Evolutionary conservation across 2,797 vertebrate species (phyloP), one percentile per base, ranked within the genome.

Genomic region (Chaetophractus vellerosus): DNA sequence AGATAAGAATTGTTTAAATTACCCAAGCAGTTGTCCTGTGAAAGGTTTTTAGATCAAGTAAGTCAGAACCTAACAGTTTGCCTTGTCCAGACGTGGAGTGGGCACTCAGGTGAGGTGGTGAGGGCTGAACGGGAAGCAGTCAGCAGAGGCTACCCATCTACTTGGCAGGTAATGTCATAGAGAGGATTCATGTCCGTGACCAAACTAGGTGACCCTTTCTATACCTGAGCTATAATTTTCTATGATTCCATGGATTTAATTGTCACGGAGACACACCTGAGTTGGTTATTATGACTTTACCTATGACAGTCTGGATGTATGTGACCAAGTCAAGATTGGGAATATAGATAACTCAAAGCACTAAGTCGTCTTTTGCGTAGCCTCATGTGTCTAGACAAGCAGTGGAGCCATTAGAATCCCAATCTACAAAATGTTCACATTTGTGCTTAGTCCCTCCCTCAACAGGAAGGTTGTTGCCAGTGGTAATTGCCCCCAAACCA

Each of bases 1-100:
- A 93, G 31, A 57, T 79, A 63, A 63, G 41, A 41, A n/a, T 83
- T 57, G 26, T 52, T 93, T 91, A 41, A 80, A 52, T 85, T 76
- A 85, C 52, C 41, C 48, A 75, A 82, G 38, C 19, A 85, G 5
- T 59, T 88, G 69, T 90, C 10, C 24, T 55, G 31, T 21, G 41
- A 68, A 86, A 74, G 38, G 9, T 33, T 86, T 82, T 84, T 61
- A 81, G 63, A 79, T 74, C 10, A 8, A 63, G 63, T n/a, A 66
- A 83, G 33, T 26, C 38, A 76, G 57, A 38, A 24, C 11, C 48
- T 19, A 6, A 69, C 5, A 24, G n/a, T 81, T 92, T 57, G 26
- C 38, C 24, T 59, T n/a, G 24, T 38, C 75, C 33, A 4, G 11
- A 52, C 75, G 75, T 9, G 10, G 55, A 52, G 11, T 66, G 48